phyloP scores from a whole-genome alignment of 1,140 invertebrate genomes.

The Drosophila jambulina region DNA sequence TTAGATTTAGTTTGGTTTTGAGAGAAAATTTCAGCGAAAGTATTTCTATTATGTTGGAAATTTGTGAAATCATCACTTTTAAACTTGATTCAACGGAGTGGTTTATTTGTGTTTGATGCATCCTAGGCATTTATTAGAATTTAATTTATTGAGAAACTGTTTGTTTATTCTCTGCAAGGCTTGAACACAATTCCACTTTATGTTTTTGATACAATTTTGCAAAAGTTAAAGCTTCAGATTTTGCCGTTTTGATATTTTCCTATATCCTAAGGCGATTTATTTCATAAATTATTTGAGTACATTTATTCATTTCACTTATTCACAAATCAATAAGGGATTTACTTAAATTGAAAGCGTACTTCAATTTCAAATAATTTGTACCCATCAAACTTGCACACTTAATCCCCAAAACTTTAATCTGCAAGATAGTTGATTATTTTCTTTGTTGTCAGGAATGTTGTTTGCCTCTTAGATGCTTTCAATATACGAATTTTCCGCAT shows the following conservation, averaged over 20 bases:
- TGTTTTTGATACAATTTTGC: background rate
- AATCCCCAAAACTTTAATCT: constrained; percentile 4
- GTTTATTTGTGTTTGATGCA: background rate
- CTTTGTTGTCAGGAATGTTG: background rate
- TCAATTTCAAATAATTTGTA: background rate
- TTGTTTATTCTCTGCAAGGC: background rate
- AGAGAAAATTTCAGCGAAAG: background rate
- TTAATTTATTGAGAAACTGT: background rate
- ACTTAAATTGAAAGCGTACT: background rate
- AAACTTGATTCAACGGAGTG: background rate
- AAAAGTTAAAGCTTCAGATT: background rate
- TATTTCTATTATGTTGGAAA: constrained; percentile 4
- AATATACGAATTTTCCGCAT: background rate
- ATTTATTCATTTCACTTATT: too few species aligned
- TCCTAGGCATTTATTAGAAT: background rate
- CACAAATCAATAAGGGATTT: background rate
- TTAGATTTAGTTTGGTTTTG: constrained; percentile 9
- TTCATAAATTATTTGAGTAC: background rate
- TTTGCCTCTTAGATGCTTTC: background rate
- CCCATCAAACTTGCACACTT: background rate
- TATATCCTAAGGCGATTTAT: too few species aligned
- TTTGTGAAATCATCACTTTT: constrained; percentile 1
- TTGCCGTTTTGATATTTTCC: background rate
- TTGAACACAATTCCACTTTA: background rate
- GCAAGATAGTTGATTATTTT: constrained; percentile 4